These are phyloP conservation scores for Clupea harengus DNA, from an alignment of 2,113 vertebrate genomes.

Conservation along the genomic window DNA sequence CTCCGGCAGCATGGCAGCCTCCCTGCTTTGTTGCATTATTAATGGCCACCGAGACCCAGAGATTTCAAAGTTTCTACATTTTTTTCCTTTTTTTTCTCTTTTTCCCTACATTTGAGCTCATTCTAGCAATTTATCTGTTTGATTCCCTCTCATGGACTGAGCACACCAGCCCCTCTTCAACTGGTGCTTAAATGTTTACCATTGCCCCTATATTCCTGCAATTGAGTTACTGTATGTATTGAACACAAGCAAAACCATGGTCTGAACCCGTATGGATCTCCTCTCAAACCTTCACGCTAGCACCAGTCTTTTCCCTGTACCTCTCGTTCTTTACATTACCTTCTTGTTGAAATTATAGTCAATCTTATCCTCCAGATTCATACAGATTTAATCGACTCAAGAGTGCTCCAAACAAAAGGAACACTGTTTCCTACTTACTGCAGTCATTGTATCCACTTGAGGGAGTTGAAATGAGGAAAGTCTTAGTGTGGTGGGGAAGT, in stretches of 20 bases:
- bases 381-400: not conserved
- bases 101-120: constrained; percentile 19
- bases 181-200: not conserved
- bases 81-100: not conserved
- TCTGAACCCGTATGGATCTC: not conserved
- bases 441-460: not conserved
- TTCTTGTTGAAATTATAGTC: not conserved
- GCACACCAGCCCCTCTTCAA: not conserved
- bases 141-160: not conserved
- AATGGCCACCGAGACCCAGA: constrained; percentile 48
- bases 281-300: too few species aligned
- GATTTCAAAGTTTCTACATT: constrained; percentile 40
- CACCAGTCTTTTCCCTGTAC: too few species aligned
- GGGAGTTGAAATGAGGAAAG: not conserved
- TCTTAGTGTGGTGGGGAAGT: not conserved
- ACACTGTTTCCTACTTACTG: not conserved
- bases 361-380: not conserved
- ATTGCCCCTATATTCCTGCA: not conserved
- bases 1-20: constrained; percentile 29
- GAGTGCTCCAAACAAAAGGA: not conserved
- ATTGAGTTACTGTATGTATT: not conserved
- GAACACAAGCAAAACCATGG: not conserved
- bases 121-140: constrained; percentile 42
- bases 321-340: not conserved
- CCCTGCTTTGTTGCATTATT: constrained; percentile 53